Percentiles rank a stretch among this genome's conserved stretches.
These are phyloP conservation scores for Cotesia typhae DNA, from an alignment of 1,140 invertebrate species.

Conservation along the genomic window DNA sequence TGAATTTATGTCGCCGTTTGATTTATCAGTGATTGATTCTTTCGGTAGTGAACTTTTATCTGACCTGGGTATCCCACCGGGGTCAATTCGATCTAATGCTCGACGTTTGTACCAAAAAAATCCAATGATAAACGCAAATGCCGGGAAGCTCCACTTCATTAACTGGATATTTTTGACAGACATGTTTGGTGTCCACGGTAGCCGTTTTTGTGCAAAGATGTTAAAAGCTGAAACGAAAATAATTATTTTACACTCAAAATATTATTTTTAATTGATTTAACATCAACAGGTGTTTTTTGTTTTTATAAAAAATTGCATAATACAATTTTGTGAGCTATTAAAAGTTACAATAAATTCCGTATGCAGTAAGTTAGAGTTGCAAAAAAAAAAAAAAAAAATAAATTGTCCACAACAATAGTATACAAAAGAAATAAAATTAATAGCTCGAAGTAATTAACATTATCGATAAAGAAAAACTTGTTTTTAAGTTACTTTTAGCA, in stretches of 20 bases:
- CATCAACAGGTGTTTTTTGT: no score
- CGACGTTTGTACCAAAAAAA: constrained; percentile 65
- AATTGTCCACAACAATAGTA: no score
- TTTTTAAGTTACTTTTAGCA: no score
- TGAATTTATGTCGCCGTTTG: background rate
- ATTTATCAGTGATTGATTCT: background rate
- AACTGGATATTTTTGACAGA: constrained; percentile 51
- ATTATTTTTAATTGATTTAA: background rate
- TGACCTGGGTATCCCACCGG: constrained; percentile 53
- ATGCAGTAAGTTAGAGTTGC: no score
- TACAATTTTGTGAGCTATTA: no score
- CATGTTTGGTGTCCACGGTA: constrained; percentile 61
- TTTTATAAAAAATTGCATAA: no score
- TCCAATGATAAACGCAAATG: constrained; percentile 60
- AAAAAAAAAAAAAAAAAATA: no score
- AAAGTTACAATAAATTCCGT: no score
- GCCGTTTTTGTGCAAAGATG: constrained; percentile 38
- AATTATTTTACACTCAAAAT: background rate
- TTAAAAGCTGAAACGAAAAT: constrained; percentile 45
- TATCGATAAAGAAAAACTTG: no score
- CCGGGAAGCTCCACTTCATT: constrained; percentile 62
- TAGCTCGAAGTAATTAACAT: no score
- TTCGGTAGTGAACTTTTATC: constrained; percentile 12
- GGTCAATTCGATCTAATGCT: constrained; percentile 62
- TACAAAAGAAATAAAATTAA: no score